A percentile compares a stretch with the other conserved stretches of the same genome.
Conservation (phyloP, 2,888 invertebrate species). For the Trachelus iudaicus region DNA sequence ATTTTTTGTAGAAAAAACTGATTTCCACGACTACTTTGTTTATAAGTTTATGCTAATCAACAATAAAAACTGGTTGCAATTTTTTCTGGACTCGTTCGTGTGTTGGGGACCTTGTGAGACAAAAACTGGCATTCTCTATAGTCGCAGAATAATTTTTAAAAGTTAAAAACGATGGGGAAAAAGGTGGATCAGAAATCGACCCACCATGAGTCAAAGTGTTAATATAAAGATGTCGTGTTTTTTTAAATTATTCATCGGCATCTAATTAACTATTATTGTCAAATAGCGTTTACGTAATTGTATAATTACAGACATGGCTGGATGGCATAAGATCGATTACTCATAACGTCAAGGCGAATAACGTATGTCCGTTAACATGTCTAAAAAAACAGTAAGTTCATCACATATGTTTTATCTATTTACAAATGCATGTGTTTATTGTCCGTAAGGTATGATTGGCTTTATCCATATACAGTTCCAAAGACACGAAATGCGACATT, state of each 20-base stretch:
- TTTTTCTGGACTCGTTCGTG: too few species aligned
- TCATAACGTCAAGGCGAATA: conserved; percentile 98
- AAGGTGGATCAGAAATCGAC: too few species aligned
- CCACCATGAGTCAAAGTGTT: too few species aligned
- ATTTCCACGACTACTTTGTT: too few species aligned
- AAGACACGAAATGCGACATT: not conserved
- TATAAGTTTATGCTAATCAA: too few species aligned
- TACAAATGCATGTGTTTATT: not conserved
- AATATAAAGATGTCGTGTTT: not conserved
- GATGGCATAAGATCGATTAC: conserved; percentile 94
- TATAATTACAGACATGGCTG: conserved; percentile 87
- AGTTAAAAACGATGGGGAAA: too few species aligned
- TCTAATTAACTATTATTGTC: not conserved
- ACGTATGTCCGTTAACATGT: conserved; percentile 98
- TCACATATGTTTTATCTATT: conserved; percentile 14
- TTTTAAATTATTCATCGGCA: not conserved
- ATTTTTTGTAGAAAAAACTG: too few species aligned
- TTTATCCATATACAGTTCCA: not conserved
- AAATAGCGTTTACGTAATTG: conserved; percentile 19
- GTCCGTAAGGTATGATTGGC: not conserved
- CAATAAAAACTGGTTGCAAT: too few species aligned
- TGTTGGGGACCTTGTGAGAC: too few species aligned
- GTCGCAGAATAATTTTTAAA: too few species aligned
- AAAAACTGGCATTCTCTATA: too few species aligned
- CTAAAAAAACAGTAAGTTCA: conserved; percentile 98